Conservation (phyloP, 2,797 vertebrate genomes). For the Eurystomus glaucurus region DNA sequence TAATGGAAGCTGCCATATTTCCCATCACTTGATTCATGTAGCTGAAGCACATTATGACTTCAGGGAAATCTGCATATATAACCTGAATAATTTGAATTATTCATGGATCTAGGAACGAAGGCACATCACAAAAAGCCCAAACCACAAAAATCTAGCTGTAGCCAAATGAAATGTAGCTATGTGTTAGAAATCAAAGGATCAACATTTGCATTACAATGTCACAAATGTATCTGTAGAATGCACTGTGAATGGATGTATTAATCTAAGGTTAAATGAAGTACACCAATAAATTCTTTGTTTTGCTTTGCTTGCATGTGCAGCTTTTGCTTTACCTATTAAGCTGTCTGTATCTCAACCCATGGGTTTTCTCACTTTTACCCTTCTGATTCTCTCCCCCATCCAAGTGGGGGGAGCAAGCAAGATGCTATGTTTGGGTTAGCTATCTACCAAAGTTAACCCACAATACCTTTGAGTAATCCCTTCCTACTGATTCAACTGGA, state of each 20-base stretch:
- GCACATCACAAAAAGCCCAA: background rate
- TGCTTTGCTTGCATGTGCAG: background rate
- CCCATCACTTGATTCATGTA: background rate
- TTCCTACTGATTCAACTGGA: background rate
- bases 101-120: background rate
- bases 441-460: background rate
- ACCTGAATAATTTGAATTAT: background rate
- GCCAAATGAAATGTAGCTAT: background rate
- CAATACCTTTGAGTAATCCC: background rate
- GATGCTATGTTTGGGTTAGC: background rate
- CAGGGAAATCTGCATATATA: background rate
- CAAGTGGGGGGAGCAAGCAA: accelerated
- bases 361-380: background rate
- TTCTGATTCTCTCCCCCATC: background rate
- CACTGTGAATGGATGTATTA: background rate
- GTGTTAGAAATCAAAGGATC: background rate
- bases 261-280: background rate
- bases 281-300: background rate
- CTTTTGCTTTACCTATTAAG: background rate
- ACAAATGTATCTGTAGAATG: background rate
- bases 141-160: background rate
- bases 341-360: background rate
- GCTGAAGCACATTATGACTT: background rate
- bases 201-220: background rate
- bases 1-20: background rate